Conservation (phyloP, 2,888 invertebrate genomes). For the Sarcophaga variegata region DNA sequence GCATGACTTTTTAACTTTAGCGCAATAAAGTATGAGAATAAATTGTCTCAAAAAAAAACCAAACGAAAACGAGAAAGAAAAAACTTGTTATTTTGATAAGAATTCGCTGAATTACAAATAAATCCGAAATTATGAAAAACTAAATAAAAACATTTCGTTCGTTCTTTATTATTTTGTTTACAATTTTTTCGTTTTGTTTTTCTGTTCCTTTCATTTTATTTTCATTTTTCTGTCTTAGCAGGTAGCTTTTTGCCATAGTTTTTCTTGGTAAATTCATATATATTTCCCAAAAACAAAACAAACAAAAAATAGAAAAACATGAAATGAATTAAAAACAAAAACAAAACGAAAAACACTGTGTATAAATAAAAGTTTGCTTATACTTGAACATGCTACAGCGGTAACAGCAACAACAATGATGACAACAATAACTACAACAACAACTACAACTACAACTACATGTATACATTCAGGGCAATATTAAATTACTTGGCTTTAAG, state of each 20-base stretch:
- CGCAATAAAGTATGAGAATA: conserved; percentile 54
- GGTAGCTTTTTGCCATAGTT: conserved; percentile 23
- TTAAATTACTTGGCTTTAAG: conserved; percentile 76
- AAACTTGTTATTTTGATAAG: conserved; percentile 64
- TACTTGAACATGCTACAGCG: conserved; percentile 9
- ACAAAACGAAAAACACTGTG: neutral
- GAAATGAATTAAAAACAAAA: conserved; percentile 23
- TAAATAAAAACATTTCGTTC: conserved; percentile 51
- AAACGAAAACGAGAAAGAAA: too few relatives aligned
- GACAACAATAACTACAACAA: neutral
- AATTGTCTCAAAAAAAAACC: conserved; percentile 38
- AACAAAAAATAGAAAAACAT: conserved; percentile 16
- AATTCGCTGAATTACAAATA: conserved; percentile 71
- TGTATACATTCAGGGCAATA: conserved; percentile 79
- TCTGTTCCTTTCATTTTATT: neutral
- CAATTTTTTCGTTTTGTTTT: conserved; percentile 6
- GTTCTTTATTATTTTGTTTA: conserved; percentile 37
- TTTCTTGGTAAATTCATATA: conserved; percentile 7
- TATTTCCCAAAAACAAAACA: conserved; percentile 20
- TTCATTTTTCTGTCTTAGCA: neutral
- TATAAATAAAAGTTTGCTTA: conserved; percentile 65
- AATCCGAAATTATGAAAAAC: conserved; percentile 70
- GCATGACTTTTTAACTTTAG: conserved; percentile 35
- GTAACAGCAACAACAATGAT: neutral
- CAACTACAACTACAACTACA: conserved; percentile 31